phyloP scores from a whole-genome alignment of 2,888 invertebrate genomes.

The Noctua janthina region DNA sequence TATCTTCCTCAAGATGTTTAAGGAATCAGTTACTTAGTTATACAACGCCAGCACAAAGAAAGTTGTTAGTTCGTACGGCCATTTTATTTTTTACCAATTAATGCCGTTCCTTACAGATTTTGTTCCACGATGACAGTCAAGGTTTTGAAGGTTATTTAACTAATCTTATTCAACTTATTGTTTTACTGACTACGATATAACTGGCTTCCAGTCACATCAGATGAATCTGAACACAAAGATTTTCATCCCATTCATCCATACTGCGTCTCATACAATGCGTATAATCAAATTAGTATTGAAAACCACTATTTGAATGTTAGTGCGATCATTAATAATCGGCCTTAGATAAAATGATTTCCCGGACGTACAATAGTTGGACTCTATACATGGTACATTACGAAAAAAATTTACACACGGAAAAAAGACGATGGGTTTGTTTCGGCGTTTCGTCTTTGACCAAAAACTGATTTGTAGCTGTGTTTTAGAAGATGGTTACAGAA shows the following conservation, averaged over 20 bases:
- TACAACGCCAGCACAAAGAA: neutral
- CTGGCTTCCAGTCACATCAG: neutral
- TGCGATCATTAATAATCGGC: neutral
- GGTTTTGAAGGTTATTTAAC: too few species aligned
- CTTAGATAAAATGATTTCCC: neutral
- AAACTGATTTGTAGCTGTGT: neutral
- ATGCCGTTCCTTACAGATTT: neutral
- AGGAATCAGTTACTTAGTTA: neutral
- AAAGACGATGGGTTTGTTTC: accelerated
- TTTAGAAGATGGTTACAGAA: neutral
- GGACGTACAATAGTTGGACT: neutral
- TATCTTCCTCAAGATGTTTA: neutral
- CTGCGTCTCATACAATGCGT: neutral
- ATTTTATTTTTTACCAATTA: neutral
- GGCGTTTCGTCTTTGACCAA: neutral
- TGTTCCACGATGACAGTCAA: neutral
- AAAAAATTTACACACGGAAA: neutral
- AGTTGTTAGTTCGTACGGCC: too few species aligned
- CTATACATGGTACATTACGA: neutral
- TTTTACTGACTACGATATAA: neutral
- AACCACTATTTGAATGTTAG: neutral
- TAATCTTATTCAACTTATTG: neutral
- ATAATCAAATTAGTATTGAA: too few species aligned
- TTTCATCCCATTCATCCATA: neutral
- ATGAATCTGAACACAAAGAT: neutral